Percentiles rank a stretch among this genome's conserved stretches.
Evolutionary conservation across 2,113 vertebrate species (phyloP).

Genomic region (Tychaedon coryphoeus): DNA sequence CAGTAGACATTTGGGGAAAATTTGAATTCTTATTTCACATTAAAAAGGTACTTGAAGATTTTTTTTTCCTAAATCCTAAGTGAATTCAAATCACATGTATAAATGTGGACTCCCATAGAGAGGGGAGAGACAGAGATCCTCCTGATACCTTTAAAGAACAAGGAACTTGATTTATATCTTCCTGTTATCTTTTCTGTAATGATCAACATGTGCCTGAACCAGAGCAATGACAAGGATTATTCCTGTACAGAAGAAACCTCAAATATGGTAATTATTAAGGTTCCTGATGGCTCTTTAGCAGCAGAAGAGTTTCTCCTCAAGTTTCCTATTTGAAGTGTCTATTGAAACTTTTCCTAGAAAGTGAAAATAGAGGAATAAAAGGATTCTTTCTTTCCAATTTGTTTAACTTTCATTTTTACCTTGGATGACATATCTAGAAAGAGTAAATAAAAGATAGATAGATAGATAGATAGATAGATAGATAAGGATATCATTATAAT

Average conservation of each 20-base stretch:
- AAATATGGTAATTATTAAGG: neutral
- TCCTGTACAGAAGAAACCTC: neutral
- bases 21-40: neutral
- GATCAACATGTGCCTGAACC: neutral
- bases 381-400: neutral
- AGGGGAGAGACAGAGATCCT: neutral
- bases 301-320: neutral
- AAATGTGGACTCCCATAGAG: neutral
- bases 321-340: neutral
- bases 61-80: neutral
- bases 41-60: neutral
- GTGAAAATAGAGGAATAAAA: neutral
- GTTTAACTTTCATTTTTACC: neutral
- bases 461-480: no score
- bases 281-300: neutral
- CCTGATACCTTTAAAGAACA: neutral
- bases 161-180: neutral
- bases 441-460: neutral
- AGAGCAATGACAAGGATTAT: neutral
- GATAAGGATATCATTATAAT: neutral
- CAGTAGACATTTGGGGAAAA: neutral
- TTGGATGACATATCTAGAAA: neutral
- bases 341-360: neutral
- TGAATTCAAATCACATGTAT: neutral
- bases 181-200: neutral